These are phyloP conservation scores for Cariama cristata DNA, from an alignment of 2,113 vertebrate genomes.

Conservation along the genomic window DNA sequence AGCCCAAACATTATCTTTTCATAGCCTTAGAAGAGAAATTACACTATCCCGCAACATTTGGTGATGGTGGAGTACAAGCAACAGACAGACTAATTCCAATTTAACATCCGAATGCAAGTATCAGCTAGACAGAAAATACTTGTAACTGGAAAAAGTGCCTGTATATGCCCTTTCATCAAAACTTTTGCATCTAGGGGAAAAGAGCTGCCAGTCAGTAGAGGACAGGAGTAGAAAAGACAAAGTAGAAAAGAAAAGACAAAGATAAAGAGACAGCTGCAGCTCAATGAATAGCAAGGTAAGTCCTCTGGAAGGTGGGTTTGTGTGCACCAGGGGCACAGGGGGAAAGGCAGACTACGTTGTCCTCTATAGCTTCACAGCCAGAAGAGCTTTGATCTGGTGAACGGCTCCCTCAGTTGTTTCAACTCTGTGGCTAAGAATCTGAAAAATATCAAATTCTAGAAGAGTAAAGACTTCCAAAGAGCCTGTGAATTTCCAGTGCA, in stretches of 20 bases:
- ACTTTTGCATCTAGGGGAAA: neutral
- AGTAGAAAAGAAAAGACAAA: neutral
- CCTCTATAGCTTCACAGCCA: neutral
- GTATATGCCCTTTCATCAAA: neutral
- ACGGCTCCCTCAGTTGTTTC: neutral
- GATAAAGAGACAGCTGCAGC: neutral
- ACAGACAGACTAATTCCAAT: neutral
- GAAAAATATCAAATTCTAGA: neutral
- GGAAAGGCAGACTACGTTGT: neutral
- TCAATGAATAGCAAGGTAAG: neutral
- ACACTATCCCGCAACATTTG: neutral
- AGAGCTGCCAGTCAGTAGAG: neutral
- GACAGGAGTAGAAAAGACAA: neutral
- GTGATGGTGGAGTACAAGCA: neutral
- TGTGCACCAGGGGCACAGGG: neutral
- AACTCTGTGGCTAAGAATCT: neutral
- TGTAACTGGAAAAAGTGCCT: neutral
- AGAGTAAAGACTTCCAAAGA: neutral
- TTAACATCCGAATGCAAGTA: neutral
- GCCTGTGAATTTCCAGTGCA: neutral
- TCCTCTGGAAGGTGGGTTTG: neutral
- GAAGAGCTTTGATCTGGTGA: neutral
- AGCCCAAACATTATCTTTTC: slow-evolving; percentile 21
- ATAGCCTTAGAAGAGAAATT: neutral
- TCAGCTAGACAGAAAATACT: neutral